Evolutionary conservation across 1,140 invertebrate species (phyloP).

Genomic region (Ganaspis sp.): DNA sequence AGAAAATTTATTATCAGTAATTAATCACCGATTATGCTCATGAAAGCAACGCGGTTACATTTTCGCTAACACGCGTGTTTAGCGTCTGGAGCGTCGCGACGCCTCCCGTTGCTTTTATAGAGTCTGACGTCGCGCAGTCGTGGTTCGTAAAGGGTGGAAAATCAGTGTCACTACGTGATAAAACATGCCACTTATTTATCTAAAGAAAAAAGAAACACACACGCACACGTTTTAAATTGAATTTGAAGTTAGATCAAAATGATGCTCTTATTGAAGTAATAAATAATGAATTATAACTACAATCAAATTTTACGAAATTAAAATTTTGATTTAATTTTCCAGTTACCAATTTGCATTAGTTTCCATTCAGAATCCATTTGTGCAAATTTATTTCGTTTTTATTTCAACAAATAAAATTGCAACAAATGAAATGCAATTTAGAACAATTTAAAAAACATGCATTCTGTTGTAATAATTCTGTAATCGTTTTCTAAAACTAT

Average conservation of each 20-base stretch:
- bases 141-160: slow-evolving; percentile 52
- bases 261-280: slow-evolving; percentile 28
- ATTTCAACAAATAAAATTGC: no score
- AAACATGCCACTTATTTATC: slow-evolving; percentile 42
- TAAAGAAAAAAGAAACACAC: slow-evolving; percentile 39
- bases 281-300: no score
- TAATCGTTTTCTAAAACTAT: no score
- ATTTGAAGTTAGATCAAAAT: no score
- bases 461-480: no score
- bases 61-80: slow-evolving; percentile 68
- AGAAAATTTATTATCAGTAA: not conserved
- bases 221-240: slow-evolving; percentile 23
- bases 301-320: no score
- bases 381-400: no score
- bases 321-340: no score
- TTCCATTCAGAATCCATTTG: no score
- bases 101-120: slow-evolving; percentile 69
- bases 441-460: no score
- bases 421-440: no score
- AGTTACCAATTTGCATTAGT: no score
- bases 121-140: slow-evolving; percentile 65
- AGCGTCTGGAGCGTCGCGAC: slow-evolving; percentile 70
- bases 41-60: slow-evolving; percentile 59
- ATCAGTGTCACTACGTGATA: slow-evolving; percentile 48
- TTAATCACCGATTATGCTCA: slow-evolving; percentile 23